Evolutionary conservation across 2,113 vertebrate species (phyloP), one percentile per base, ranked within the genome.

Genomic region (Alligator sinensis): DNA sequence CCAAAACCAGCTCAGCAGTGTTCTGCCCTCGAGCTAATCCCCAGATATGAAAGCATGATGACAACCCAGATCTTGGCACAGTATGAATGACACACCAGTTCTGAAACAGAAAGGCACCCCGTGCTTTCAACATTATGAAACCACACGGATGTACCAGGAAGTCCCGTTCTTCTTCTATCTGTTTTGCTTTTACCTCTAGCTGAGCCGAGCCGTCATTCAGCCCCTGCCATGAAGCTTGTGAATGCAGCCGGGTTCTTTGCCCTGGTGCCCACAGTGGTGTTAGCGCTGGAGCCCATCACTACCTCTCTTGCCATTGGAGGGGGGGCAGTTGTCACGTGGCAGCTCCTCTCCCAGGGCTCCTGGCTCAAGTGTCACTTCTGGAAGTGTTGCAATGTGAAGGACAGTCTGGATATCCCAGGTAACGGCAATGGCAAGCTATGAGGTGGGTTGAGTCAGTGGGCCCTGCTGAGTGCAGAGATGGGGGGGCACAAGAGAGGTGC

Each of bases 301-400:
- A 5, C 3, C 79, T 92, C 91, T 2, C 0, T 86, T 19, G 2
- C 76, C 22, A n/a, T 54, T 4, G 88, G 86, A 47, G 47, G 47
- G 0, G 1, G 92, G 1, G 91, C 74, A 74, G 77, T 58, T 5
- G 2, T 89, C 0, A 1, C 34, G 62, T 94, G 94, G 95, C 86
- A 85, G 22, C 94, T 96, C 60, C 11, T 91, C 22, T 85, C 79
- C 63, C 55, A 90, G 5, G 7, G 76, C 1, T 93, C 91, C 57
- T 96, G 93, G 94, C n/a, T 97, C 58, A 86, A 28, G 58, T 94
- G 91, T 66, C 58, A 5, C 2, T 57, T 97, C 79, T 58, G 82
- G 88, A 83, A 96, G 62, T 89, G 95, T 86, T 95, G 96, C 68
- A 16, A 27, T 3, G 57, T 5, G 60, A 88, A 92, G 1, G 1